phyloP scores from a whole-genome alignment of 2,888 invertebrate genomes.

The Leptinotarsa haldemani region DNA sequence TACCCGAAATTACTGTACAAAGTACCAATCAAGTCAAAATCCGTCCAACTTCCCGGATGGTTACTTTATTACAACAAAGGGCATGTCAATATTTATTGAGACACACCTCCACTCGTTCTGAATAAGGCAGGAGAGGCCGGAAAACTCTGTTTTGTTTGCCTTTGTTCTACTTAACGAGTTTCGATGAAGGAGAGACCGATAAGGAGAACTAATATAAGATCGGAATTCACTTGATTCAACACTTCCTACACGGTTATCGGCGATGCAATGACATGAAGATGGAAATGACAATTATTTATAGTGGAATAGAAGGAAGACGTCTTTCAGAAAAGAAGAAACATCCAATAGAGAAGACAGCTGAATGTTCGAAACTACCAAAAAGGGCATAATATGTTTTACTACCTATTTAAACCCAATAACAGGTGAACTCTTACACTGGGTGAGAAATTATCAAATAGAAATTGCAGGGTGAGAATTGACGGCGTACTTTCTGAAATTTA shows the following conservation, averaged over 20 bases:
- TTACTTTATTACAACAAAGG: conserved; percentile 26
- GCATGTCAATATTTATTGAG: conserved; percentile 38
- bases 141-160: conserved; percentile 19
- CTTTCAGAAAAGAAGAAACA: too few relatives aligned
- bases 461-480: too few relatives aligned
- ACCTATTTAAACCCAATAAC: too few relatives aligned
- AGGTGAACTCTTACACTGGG: too few relatives aligned
- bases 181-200: conserved; percentile 4
- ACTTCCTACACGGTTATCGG: neutral
- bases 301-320: too few relatives aligned
- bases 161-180: conserved; percentile 11
- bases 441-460: too few relatives aligned
- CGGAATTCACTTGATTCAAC: conserved; percentile 10
- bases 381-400: too few relatives aligned
- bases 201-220: conserved; percentile 12
- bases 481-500: too few relatives aligned
- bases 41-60: conserved; percentile 31
- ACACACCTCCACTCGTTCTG: conserved; percentile 28
- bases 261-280: neutral
- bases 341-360: too few relatives aligned
- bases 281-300: too few relatives aligned
- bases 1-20: neutral
- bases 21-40: conserved; percentile 8
- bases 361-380: too few relatives aligned
- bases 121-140: conserved; percentile 32